Evolutionary conservation across 2,888 invertebrate genomes (phyloP), one percentile per base, ranked within the genome.

Genomic region (Halocaridina rubra): DNA sequence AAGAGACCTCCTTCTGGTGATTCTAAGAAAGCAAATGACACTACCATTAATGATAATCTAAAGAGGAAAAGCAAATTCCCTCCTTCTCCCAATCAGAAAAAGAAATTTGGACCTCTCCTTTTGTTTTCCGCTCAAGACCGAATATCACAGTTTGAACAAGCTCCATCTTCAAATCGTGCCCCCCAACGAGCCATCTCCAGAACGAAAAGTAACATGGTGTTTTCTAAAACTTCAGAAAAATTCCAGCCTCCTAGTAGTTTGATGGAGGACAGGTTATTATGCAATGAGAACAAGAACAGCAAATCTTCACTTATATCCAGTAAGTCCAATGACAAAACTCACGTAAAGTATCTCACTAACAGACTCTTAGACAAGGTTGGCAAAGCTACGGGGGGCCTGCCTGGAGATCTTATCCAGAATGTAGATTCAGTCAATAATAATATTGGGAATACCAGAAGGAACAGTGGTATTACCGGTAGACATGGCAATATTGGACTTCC

Each of bases 81-180:
- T 32, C 74, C 79, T 19, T 80, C 86, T 0, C 76, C 82, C 33
- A 84, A 80, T 53, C 80, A 77, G 8, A 88, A 88, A 59, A 84
- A 84, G 64, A 80, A 84, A 27, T 61, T 86, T 13, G 80, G 81
- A 7, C 74, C 71, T 19, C 33, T 88, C 77, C n/a, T n/a, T n/a
- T 67, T 88, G 7, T 86, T 88, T 61, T 86, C 88, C 7, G 86
- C 88, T 16, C 88, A 88, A 53, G 88, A 88, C 53, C 80, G 88
- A 8, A 88, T 88, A 29, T 86, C 81, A 24, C 80, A 84, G 61
- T 88, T 88, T 76, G 88, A 88, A 53, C 82, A 82, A 59, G 80
- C 84, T 57, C 78, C 57, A 7, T 22, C 80, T 19, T 3, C 39
- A 19, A 30, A 7, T 13, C 22, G 61, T 4, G 27, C 80, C 5